Percentiles rank a stretch among this genome's conserved stretches.
These are phyloP conservation scores for Rallus crepitans DNA, from an alignment of 2,797 vertebrate species.

Conservation along the genomic window DNA sequence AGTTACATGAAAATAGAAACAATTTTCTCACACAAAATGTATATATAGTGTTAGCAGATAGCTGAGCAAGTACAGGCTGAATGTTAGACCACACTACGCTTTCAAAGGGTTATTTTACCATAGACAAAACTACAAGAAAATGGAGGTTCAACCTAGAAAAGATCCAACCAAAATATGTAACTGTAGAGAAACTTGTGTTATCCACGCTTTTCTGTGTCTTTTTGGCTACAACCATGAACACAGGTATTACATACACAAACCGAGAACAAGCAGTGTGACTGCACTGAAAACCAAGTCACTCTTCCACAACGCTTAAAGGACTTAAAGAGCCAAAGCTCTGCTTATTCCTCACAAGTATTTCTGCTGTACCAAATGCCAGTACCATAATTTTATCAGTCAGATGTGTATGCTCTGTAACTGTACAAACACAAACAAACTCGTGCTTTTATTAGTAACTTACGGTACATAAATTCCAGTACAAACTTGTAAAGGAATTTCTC, in stretches of 20 bases:
- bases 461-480: slow-evolving; percentile 49
- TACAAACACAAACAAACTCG: slow-evolving; percentile 21
- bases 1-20: neutral
- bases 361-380: slow-evolving; percentile 3
- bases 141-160: neutral
- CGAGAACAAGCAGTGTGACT: neutral
- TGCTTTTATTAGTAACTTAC: neutral
- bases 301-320: neutral
- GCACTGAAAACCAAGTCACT: neutral
- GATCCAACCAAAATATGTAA: neutral
- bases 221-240: neutral
- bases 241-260: neutral
- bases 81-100: neutral
- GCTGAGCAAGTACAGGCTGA: neutral
- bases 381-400: neutral
- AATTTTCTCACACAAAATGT: neutral
- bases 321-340: neutral
- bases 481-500: slow-evolving; percentile 56
- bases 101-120: neutral
- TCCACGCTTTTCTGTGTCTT: neutral
- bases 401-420: neutral
- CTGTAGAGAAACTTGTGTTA: neutral
- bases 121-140: neutral
- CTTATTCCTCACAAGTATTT: neutral
- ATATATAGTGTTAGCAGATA: neutral